phyloP scores from a whole-genome alignment of 2,888 invertebrate genomes.

The Hirtodrosophila confusa region DNA sequence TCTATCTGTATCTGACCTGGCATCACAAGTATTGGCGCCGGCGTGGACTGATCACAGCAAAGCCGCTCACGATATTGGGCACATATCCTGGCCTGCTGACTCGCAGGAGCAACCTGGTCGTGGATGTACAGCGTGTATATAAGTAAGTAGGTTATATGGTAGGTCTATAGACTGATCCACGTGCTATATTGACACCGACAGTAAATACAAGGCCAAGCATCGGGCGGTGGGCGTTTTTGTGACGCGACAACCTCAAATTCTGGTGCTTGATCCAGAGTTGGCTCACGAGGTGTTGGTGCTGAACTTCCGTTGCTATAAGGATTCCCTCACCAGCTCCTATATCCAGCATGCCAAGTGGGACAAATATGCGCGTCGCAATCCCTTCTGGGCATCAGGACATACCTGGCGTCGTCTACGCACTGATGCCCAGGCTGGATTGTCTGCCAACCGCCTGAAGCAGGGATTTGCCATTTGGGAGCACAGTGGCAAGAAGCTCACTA shows the following conservation, averaged over 20 bases:
- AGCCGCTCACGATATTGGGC: slow-evolving; percentile 81
- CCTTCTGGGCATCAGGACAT: slow-evolving; percentile 84
- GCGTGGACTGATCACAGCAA: slow-evolving; percentile 81
- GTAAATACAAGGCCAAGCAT: slow-evolving; percentile 76
- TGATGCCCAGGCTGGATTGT: slow-evolving; percentile 84
- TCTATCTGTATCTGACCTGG: slow-evolving; percentile 77
- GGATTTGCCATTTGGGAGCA: slow-evolving; percentile 68
- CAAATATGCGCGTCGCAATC: slow-evolving; percentile 84
- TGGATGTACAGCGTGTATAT: slow-evolving; percentile 83
- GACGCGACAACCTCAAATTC: slow-evolving; percentile 79
- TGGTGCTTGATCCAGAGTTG: slow-evolving; percentile 83
- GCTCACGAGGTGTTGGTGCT: slow-evolving; percentile 82
- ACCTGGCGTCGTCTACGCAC: slow-evolving; percentile 85
- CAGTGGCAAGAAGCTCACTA: slow-evolving; percentile 56
- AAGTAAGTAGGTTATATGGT: slow-evolving; percentile 68
- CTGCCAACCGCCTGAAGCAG: slow-evolving; percentile 78
- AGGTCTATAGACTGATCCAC: neutral
- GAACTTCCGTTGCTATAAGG: slow-evolving; percentile 82
- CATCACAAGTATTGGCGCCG: slow-evolving; percentile 82
- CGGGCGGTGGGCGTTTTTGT: slow-evolving; percentile 83
- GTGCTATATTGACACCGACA: slow-evolving; percentile 20
- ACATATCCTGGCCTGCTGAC: slow-evolving; percentile 78
- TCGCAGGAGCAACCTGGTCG: slow-evolving; percentile 73
- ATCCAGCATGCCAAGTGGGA: slow-evolving; percentile 82
- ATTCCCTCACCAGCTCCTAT: slow-evolving; percentile 71